Evolutionary conservation across 1,140 invertebrate genomes (phyloP), one percentile per base, ranked within the genome.

Genomic region (Sesamia nonagrioides): DNA sequence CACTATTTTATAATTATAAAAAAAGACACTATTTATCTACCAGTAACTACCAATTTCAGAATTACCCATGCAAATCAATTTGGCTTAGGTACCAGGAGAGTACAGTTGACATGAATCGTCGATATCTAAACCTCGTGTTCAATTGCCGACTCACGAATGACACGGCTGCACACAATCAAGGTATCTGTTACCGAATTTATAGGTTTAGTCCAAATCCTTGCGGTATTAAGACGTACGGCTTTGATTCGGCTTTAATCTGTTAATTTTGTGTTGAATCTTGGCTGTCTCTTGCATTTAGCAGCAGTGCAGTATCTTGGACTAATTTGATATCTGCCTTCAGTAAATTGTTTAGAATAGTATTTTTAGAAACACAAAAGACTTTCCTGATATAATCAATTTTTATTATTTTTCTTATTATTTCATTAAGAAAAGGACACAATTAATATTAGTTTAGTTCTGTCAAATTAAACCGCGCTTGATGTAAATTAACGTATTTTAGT

Each of bases 161-260:
- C 54, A 58, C 21, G 54, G 1, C 21, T 58, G 54, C 54, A 58
- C 27, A 33, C 54, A 27, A 58, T 56, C 54, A 21, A 58, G 54
- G 21, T 58, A 58, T 58, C 54, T 15, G 54, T 58, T 56, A 13
- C 54, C 54, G 54, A 58, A 58, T 58, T 33, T 58, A 58, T 58
- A 58, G 54, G 54, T 58, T 58, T 58, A 58, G 21, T 13, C 21
- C 1, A 58, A 58, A 58, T 58, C 54, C 54, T 58, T 58, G 54
- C 27, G 54, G 54, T 58, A 58, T 58, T 58, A 58, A 58, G 54
- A 58, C 11, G 21, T 21, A 58, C 9, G 27, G 54, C 54, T 21
- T 50, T 58, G 54, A 33, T 58, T 58, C 54, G 13, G 54, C 21
- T 56, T 13, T 0, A 56, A 13, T 58, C 8, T 9, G 2, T 54